These are phyloP conservation scores for Chiroxiphia lanceolata DNA, from an alignment of 2,797 vertebrate species.

Conservation along the genomic window DNA sequence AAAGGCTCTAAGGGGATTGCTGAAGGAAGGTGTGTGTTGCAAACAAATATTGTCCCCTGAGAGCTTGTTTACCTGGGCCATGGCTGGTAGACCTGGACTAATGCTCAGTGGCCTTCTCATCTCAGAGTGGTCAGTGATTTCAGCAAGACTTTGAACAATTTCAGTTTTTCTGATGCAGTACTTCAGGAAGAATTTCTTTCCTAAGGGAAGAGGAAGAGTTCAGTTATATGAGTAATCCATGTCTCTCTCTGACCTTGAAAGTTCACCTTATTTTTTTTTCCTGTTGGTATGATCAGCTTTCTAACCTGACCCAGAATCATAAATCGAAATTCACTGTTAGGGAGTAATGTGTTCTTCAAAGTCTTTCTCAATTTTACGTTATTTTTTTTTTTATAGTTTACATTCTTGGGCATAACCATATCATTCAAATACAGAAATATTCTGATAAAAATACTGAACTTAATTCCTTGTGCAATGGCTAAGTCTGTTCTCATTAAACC, in stretches of 20 bases:
- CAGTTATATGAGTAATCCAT: neutral
- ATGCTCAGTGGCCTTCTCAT: neutral
- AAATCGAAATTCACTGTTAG: neutral
- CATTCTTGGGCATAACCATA: neutral
- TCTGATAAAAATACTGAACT: neutral
- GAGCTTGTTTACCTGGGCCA: neutral
- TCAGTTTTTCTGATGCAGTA: neutral
- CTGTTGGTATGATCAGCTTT: neutral
- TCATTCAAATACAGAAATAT: neutral
- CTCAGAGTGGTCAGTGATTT: neutral
- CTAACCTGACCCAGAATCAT: neutral
- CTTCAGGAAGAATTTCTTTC: neutral
- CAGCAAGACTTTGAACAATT: neutral
- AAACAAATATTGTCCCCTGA: neutral
- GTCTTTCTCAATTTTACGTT: neutral
- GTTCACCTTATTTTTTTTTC: neutral
- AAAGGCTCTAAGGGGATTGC: neutral
- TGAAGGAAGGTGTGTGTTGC: neutral
- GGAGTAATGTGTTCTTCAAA: neutral
- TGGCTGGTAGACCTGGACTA: neutral
- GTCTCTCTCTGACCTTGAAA: neutral
- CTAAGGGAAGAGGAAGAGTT: neutral
- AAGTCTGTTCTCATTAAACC: constrained; percentile 13
- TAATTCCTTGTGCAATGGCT: neutral
- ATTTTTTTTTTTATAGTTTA: neutral